Evolutionary conservation across 2,888 invertebrate species (phyloP).

Genomic region (Sympetrum striolatum): DNA sequence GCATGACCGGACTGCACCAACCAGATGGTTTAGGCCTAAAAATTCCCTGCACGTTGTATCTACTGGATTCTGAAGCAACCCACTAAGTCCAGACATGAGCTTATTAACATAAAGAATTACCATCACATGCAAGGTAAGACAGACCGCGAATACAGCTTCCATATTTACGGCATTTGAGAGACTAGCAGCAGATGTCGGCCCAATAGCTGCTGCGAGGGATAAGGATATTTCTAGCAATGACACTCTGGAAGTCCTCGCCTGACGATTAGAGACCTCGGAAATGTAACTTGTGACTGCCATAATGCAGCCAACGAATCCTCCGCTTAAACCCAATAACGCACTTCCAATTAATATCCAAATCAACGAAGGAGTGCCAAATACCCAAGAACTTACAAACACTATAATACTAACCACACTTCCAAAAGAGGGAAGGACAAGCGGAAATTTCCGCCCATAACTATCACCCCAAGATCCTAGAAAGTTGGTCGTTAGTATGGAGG

Average conservation of each 20-base stretch:
- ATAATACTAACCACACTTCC: slow-evolving; percentile 54
- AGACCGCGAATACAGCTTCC: slow-evolving; percentile 56
- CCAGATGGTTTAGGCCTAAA: slow-evolving; percentile 47
- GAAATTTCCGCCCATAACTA: slow-evolving; percentile 58
- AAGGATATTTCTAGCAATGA: slow-evolving; percentile 60
- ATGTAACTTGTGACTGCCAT: slow-evolving; percentile 57
- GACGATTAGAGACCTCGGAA: slow-evolving; percentile 55
- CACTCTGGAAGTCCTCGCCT: slow-evolving; percentile 57
- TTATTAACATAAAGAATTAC: slow-evolving; percentile 56
- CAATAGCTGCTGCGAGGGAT: slow-evolving; percentile 58
- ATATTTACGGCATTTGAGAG: slow-evolving; percentile 56
- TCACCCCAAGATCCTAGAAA: slow-evolving; percentile 57
- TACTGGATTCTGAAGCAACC: neutral
- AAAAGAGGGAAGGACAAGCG: slow-evolving; percentile 58
- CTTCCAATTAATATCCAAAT: slow-evolving; percentile 57
- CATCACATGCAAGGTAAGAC: slow-evolving; percentile 53
- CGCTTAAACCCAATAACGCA: slow-evolving; percentile 57
- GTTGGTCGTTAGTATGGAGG: slow-evolving; percentile 54
- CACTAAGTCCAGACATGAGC: slow-evolving; percentile 50
- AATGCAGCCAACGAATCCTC: slow-evolving; percentile 58
- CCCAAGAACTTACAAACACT: slow-evolving; percentile 55
- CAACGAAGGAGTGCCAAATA: slow-evolving; percentile 52
- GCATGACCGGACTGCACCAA: slow-evolving; percentile 51
- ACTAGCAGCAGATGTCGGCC: slow-evolving; percentile 57
- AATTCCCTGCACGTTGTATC: neutral